These are phyloP conservation scores for Apaloderma vittatum DNA, from an alignment of 2,113 vertebrate species.

Conservation along the genomic window DNA sequence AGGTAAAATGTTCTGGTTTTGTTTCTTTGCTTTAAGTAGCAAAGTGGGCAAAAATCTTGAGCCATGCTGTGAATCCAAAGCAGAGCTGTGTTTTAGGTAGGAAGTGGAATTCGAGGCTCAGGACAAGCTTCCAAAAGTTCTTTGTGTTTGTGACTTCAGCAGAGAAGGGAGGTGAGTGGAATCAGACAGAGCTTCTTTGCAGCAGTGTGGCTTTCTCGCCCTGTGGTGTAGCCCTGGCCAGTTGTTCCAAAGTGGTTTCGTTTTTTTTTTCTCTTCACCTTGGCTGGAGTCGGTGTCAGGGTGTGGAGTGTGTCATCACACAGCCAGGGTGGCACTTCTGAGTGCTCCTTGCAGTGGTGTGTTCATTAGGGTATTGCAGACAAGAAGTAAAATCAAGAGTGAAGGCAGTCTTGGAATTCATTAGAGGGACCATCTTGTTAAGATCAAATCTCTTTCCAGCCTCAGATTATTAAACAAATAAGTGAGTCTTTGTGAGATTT, in stretches of 20 bases:
- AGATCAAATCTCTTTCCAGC: background rate
- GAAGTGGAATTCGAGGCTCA: background rate
- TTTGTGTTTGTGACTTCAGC: background rate
- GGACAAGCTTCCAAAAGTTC: background rate
- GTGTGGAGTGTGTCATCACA: background rate
- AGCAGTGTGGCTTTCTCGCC: background rate
- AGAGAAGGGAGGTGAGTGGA: background rate
- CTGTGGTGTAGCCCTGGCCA: accelerated
- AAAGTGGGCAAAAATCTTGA: background rate
- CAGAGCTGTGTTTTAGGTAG: background rate
- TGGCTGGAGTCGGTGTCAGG: background rate
- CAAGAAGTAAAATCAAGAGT: background rate
- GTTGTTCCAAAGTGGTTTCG: background rate
- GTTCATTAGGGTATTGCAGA: background rate
- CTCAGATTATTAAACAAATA: background rate
- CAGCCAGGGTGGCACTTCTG: background rate
- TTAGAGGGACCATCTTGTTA: background rate
- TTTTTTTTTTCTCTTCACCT: background rate
- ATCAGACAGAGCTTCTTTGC: background rate
- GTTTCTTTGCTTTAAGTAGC: background rate
- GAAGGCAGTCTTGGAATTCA: background rate
- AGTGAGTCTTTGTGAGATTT: background rate
- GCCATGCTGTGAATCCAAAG: background rate
- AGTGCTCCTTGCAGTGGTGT: background rate
- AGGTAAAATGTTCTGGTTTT: background rate